A percentile compares a stretch with the other conserved stretches of the same genome.
These are phyloP conservation scores for Habropoda laboriosa DNA, from an alignment of 1,140 invertebrate genomes.

Conservation along the genomic window DNA sequence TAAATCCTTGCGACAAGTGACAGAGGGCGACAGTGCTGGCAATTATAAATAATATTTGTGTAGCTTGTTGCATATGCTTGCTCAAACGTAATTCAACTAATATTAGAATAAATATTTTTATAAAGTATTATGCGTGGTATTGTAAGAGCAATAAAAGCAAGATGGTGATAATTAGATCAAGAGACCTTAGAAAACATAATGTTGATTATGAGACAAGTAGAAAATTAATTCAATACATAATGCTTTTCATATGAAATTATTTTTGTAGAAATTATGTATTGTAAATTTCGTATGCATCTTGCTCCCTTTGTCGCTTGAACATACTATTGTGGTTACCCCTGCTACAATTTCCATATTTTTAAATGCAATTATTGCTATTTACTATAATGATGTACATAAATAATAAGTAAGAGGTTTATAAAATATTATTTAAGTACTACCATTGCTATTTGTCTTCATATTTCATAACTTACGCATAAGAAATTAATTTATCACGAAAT, in stretches of 20 bases:
- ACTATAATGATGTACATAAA: constrained; percentile 56
- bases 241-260: constrained; percentile 68
- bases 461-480: constrained; percentile 29
- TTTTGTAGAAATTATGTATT: constrained; percentile 67
- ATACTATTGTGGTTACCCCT: constrained; percentile 31
- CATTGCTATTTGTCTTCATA: constrained; percentile 45
- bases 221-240: constrained; percentile 45
- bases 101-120: constrained; percentile 72
- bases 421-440: constrained; percentile 57
- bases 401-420: constrained; percentile 47
- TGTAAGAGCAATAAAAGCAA: constrained; percentile 65
- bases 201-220: constrained; percentile 16
- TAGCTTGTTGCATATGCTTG: constrained; percentile 49
- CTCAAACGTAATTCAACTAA: constrained; percentile 59
- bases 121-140: constrained; percentile 59
- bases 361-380: constrained; percentile 45
- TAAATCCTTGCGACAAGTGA: constrained; percentile 50
- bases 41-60: constrained; percentile 36
- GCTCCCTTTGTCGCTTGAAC: constrained; percentile 60
- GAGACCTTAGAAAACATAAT: constrained; percentile 35
- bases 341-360: constrained; percentile 64
- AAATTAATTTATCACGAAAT: constrained; percentile 17
- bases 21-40: constrained; percentile 55
- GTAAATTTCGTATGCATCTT: constrained; percentile 3
- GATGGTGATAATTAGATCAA: constrained; percentile 30